phyloP scores from a whole-genome alignment of 2,797 vertebrate species.

The Danio albolineatus region DNA sequence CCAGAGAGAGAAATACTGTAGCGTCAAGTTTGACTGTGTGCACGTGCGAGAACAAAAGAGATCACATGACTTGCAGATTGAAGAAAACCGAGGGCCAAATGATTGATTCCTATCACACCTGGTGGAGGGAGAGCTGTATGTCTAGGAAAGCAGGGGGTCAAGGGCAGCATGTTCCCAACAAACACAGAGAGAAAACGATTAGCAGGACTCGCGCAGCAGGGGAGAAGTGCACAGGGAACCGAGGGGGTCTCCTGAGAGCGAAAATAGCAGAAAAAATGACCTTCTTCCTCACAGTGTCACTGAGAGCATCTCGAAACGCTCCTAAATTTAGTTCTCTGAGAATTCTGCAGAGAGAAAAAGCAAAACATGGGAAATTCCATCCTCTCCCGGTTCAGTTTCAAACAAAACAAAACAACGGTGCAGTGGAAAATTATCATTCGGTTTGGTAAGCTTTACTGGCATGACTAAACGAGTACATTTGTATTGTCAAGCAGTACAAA shows the following conservation, averaged over 20 bases:
- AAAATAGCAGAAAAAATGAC: slow-evolving; percentile 32
- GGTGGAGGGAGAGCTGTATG: slow-evolving; percentile 24
- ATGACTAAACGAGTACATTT: background rate
- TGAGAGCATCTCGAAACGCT: background rate
- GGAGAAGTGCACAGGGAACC: slow-evolving; percentile 12
- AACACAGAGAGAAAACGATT: slow-evolving; percentile 39
- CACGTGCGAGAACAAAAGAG: slow-evolving; percentile 32
- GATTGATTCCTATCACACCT: slow-evolving; percentile 15
- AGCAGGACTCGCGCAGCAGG: slow-evolving; percentile 28
- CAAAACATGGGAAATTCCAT: slow-evolving; percentile 43
- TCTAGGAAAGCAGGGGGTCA: slow-evolving; percentile 8
- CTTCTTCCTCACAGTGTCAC: slow-evolving; percentile 7
- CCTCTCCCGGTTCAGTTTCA: background rate
- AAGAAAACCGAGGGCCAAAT: background rate
- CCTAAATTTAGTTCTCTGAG: slow-evolving; percentile 58
- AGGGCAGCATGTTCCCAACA: slow-evolving; percentile 49
- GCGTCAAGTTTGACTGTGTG: slow-evolving; percentile 28
- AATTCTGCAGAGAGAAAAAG: slow-evolving; percentile 47
- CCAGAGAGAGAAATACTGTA: slow-evolving; percentile 50
- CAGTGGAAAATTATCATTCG: background rate
- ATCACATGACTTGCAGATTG: background rate
- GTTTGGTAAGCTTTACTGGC: background rate
- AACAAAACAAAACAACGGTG: background rate
- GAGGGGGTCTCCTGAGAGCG: slow-evolving; percentile 37
- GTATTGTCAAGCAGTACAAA: background rate